Percentiles rank a stretch among this genome's conserved stretches.
These are phyloP conservation scores for Talpa occidentalis DNA, from an alignment of 2,113 vertebrate genomes.

Conservation along the genomic window DNA sequence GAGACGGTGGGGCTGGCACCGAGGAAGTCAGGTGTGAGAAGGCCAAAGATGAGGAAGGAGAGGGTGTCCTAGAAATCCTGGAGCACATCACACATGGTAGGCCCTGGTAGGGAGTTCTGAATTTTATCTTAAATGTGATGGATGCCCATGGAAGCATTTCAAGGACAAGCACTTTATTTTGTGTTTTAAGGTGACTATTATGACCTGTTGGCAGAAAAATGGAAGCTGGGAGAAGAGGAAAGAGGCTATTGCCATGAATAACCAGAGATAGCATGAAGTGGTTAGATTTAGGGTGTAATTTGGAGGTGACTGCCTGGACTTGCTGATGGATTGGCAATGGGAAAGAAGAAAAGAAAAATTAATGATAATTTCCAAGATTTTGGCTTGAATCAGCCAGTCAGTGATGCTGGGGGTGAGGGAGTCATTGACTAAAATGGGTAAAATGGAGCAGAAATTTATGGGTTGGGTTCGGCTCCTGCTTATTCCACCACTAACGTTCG, in stretches of 20 bases:
- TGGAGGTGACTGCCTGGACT: not conserved
- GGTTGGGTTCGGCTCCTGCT: not conserved
- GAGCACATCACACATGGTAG: not conserved
- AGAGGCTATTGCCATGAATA: not conserved
- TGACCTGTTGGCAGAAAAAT: not conserved
- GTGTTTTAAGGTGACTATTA: not conserved
- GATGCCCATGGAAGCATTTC: not conserved
- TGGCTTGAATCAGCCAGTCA: not conserved
- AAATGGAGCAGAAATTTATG: not conserved
- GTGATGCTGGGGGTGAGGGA: not conserved
- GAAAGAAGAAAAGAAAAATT: not conserved
- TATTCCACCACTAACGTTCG: not conserved
- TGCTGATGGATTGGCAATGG: not conserved
- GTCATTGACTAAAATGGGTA: not conserved
- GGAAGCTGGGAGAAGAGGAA: not conserved
- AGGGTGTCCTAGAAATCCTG: not conserved
- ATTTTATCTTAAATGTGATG: fast-evolving
- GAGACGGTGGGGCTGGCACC: not conserved
- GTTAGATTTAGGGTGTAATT: not conserved
- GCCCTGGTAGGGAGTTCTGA: too few species aligned
- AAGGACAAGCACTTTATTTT: not conserved
- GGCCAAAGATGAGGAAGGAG: not conserved
- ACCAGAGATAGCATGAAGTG: not conserved
- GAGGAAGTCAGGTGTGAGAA: not conserved
- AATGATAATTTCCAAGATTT: not conserved